Evolutionary conservation across 2,797 vertebrate genomes (phyloP).

Genomic region (Chromobotia macracanthus): DNA sequence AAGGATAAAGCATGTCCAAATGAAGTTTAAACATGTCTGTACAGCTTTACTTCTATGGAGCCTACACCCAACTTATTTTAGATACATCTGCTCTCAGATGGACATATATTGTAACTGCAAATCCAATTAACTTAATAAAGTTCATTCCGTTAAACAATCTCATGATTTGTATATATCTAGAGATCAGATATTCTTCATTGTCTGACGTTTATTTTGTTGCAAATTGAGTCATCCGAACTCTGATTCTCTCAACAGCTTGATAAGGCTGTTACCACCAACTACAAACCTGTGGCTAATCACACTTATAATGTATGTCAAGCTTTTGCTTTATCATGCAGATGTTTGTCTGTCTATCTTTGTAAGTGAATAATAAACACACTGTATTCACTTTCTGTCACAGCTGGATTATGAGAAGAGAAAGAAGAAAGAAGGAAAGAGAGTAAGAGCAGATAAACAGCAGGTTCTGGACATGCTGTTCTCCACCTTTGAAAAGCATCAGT

Average conservation of each 20-base stretch:
- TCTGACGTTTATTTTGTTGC: conserved; percentile 27
- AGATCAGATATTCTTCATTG: no score
- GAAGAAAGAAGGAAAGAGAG: conserved; percentile 97
- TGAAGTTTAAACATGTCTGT: no score
- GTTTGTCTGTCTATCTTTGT: background rate
- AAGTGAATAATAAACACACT: background rate
- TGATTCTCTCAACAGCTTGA: conserved; percentile 90
- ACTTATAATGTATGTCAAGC: conserved; percentile 85
- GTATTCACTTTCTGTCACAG: conserved; percentile 62
- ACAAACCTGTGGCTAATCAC: conserved; percentile 95
- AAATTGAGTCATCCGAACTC: conserved; percentile 94
- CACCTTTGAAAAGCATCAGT: conserved; percentile 98
- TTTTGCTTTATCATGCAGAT: background rate
- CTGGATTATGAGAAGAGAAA: conserved; percentile 88
- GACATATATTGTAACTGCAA: no score
- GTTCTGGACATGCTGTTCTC: conserved; percentile 98
- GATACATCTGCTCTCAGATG: no score
- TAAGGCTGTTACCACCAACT: conserved; percentile 93
- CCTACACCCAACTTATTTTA: no score
- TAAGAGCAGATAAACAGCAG: conserved; percentile 92
- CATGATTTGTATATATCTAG: background rate
- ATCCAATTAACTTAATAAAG: no score
- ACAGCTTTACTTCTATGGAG: no score
- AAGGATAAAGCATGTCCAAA: no score
- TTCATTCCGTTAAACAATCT: no score